phyloP scores from a whole-genome alignment of 1,140 invertebrate species.

The Laupala kohalensis region DNA sequence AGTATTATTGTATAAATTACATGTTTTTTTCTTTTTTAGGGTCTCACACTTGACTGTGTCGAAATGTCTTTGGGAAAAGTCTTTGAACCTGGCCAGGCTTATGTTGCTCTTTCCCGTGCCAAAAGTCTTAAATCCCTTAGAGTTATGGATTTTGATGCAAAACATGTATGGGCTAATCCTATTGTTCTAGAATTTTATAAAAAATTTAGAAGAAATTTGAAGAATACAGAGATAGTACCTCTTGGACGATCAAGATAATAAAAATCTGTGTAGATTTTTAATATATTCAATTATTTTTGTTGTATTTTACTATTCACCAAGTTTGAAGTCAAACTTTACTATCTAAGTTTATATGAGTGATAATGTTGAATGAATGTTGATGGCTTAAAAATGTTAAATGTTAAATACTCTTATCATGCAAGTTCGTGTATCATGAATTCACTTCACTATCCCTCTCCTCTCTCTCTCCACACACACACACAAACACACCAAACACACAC shows the following conservation, averaged over 20 bases:
- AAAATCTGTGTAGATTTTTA: neutral
- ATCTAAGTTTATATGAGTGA: no score
- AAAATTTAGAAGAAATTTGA: conserved; percentile 44
- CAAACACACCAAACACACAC: no score
- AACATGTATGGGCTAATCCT: conserved; percentile 79
- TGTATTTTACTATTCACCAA: neutral
- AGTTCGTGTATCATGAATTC: no score
- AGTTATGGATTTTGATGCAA: conserved; percentile 73
- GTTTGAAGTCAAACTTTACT: no score
- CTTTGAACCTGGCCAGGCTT: conserved; percentile 91
- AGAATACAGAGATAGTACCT: conserved; percentile 49
- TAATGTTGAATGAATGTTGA: no score
- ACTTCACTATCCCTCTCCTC: no score
- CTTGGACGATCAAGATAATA: conserved; percentile 22
- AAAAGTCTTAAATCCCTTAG: conserved; percentile 70
- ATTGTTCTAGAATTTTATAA: conserved; percentile 77
- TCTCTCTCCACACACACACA: no score
- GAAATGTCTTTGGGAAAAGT: conserved; percentile 82
- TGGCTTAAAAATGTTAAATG: no score
- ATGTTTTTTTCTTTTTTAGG: conserved; percentile 37
- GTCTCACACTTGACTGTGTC: conserved; percentile 86
- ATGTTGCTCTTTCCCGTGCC: conserved; percentile 86
- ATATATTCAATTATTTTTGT: no score
- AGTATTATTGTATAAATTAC: no score
- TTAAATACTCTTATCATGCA: no score